These are phyloP conservation scores for Megaustenia siamemsis DNA, from an alignment of 2,888 invertebrate species.

Conservation along the genomic window DNA sequence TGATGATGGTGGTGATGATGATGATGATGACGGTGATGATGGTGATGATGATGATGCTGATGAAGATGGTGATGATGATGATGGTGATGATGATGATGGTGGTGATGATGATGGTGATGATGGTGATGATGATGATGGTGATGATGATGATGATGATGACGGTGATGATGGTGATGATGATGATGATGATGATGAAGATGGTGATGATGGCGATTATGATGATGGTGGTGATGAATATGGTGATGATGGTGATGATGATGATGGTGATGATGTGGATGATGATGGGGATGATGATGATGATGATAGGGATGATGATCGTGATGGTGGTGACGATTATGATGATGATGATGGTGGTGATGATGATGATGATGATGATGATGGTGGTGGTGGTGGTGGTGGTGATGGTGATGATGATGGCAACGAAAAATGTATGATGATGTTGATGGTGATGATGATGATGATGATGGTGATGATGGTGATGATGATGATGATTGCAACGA, in stretches of 20 bases:
- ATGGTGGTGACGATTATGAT: slow-evolving; percentile 30
- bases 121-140: slow-evolving; percentile 28
- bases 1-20: background rate
- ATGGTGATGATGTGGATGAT: slow-evolving; percentile 34
- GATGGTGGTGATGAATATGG: slow-evolving; percentile 33
- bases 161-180: slow-evolving; percentile 27
- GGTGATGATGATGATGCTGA: background rate
- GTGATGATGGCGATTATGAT: slow-evolving; percentile 28
- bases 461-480: slow-evolving; percentile 35
- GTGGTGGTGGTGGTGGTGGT: slow-evolving; percentile 26
- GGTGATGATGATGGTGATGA: slow-evolving; percentile 27
- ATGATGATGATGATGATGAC: slow-evolving; percentile 35
- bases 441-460: slow-evolving; percentile 32
- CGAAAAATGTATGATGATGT: slow-evolving; percentile 18
- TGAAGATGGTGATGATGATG: slow-evolving; percentile 27
- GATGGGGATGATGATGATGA: slow-evolving; percentile 36
- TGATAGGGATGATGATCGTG: slow-evolving; percentile 29
- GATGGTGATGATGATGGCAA: slow-evolving; percentile 27
- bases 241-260: slow-evolving; percentile 37
- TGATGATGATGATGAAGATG: slow-evolving; percentile 21
- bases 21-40: background rate
- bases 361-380: slow-evolving; percentile 22
- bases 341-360: slow-evolving; percentile 30
- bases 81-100: slow-evolving; percentile 31
- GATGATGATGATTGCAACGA: slow-evolving; percentile 22